A percentile compares a stretch with the other conserved stretches of the same genome.
Evolutionary conservation across 2,888 invertebrate genomes (phyloP).

Genomic region (Mythimna lalbum): DNA sequence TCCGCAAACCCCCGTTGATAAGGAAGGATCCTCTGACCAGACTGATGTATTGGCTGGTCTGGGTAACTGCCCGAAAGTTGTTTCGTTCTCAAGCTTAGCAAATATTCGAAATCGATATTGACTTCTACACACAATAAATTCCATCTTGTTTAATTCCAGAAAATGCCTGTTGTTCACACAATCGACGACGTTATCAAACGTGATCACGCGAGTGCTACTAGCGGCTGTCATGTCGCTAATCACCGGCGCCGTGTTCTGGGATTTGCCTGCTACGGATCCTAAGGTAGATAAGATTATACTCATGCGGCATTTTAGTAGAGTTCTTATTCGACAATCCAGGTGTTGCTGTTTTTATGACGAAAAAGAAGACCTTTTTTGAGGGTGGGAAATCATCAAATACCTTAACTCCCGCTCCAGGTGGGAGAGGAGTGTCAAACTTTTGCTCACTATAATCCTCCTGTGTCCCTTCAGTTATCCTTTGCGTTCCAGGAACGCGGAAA

Average conservation of each 20-base stretch:
- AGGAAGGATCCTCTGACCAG: too few relatives aligned
- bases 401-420: too few relatives aligned
- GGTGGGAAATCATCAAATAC: too few relatives aligned
- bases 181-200: slow-evolving; percentile 95
- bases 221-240: slow-evolving; percentile 95
- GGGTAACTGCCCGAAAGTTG: not conserved
- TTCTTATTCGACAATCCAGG: too few relatives aligned
- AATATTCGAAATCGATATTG: not conserved
- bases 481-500: too few relatives aligned
- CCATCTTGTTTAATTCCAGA: slow-evolving; percentile 72
- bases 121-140: not conserved
- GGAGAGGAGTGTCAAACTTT: too few relatives aligned
- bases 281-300: slow-evolving; percentile 76
- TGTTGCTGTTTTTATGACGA: too few relatives aligned
- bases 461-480: too few relatives aligned
- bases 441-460: too few relatives aligned
- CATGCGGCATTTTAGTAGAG: not conserved
- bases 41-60: too few relatives aligned
- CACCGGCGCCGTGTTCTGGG: slow-evolving; percentile 97
- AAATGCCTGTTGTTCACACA: slow-evolving; percentile 95
- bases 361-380: too few relatives aligned
- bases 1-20: too few relatives aligned
- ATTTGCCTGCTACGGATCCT: slow-evolving; percentile 94
- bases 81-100: not conserved
- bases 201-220: slow-evolving; percentile 94